Conservation (phyloP, 2,113 vertebrate genomes). For the Callocephalon fimbriatum region DNA sequence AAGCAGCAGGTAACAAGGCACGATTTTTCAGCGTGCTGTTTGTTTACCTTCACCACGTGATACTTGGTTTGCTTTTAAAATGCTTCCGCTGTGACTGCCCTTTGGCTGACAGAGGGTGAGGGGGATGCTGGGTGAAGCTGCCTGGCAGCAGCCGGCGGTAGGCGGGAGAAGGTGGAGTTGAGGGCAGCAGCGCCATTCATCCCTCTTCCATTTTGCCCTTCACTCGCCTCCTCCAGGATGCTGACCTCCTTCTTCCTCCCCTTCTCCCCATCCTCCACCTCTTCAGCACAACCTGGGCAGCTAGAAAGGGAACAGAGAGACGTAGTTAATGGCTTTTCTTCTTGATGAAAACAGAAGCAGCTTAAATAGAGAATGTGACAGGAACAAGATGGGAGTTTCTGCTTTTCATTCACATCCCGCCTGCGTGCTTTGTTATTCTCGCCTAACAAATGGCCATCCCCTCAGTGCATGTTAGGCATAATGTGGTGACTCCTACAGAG, state of each 20-base stretch:
- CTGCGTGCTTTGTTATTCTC: rapidly evolving
- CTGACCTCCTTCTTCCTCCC: background rate
- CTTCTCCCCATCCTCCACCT: background rate
- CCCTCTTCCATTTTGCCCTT: background rate
- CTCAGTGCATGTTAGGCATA: rapidly evolving
- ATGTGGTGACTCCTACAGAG: rapidly evolving
- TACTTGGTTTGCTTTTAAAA: background rate
- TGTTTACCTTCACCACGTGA: background rate
- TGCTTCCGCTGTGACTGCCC: background rate
- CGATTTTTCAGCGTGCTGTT: background rate
- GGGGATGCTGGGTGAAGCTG: background rate
- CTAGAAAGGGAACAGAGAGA: background rate
- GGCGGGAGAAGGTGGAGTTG: background rate
- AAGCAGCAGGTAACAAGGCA: background rate
- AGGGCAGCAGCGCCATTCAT: background rate
- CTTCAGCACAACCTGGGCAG: background rate
- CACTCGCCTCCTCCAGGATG: background rate
- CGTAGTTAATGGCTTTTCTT: background rate
- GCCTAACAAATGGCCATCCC: background rate
- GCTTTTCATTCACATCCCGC: background rate
- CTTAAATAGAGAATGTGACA: background rate
- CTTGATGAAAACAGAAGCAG: background rate
- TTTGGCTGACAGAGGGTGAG: background rate
- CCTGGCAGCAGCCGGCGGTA: background rate
- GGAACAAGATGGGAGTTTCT: background rate